A percentile compares a stretch with the other conserved stretches of the same genome.
phyloP scores from a whole-genome alignment of 1,140 invertebrate genomes.

The Anastrepha obliqua region DNA sequence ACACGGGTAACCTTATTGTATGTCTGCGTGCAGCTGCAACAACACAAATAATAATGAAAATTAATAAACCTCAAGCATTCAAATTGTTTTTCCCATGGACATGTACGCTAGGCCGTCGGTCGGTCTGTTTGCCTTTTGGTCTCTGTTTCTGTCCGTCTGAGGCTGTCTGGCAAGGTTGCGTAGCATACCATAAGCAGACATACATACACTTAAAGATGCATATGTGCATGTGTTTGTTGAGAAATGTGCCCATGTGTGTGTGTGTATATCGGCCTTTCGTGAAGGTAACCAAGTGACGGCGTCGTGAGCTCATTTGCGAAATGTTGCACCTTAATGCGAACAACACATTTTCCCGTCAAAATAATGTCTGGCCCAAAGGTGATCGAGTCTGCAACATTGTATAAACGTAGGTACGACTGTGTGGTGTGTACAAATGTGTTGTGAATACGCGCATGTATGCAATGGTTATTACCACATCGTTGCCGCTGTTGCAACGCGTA shows the following conservation, averaged over 20 bases:
- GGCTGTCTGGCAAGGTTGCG: slow-evolving; percentile 49
- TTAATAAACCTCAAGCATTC: slow-evolving; percentile 54
- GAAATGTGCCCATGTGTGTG: not conserved
- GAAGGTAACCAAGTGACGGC: slow-evolving; percentile 35
- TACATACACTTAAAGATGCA: not conserved
- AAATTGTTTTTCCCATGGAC: slow-evolving; percentile 40
- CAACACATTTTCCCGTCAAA: slow-evolving; percentile 57
- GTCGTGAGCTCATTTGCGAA: slow-evolving; percentile 41
- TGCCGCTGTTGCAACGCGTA: slow-evolving; percentile 36
- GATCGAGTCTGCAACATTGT: slow-evolving; percentile 33
- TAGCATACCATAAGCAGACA: not conserved
- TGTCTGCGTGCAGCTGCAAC: slow-evolving; percentile 19
- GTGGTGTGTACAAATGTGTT: not conserved
- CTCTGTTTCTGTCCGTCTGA: slow-evolving; percentile 25
- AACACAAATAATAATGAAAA: slow-evolving; percentile 40
- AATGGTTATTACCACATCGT: slow-evolving; percentile 47
- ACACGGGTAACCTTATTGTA: not conserved
- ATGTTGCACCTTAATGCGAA: slow-evolving; percentile 44
- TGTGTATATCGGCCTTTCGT: not conserved
- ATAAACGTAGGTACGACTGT: not conserved
- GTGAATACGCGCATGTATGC: not conserved
- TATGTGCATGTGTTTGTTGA: not conserved
- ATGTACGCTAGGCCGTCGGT: not conserved
- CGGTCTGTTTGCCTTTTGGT: slow-evolving; percentile 11
- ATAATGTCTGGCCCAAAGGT: slow-evolving; percentile 57